A percentile compares a stretch with the other conserved stretches of the same genome.
phyloP scores from a whole-genome alignment of 2,888 invertebrate genomes.

The Tuberolachnus salignus region DNA sequence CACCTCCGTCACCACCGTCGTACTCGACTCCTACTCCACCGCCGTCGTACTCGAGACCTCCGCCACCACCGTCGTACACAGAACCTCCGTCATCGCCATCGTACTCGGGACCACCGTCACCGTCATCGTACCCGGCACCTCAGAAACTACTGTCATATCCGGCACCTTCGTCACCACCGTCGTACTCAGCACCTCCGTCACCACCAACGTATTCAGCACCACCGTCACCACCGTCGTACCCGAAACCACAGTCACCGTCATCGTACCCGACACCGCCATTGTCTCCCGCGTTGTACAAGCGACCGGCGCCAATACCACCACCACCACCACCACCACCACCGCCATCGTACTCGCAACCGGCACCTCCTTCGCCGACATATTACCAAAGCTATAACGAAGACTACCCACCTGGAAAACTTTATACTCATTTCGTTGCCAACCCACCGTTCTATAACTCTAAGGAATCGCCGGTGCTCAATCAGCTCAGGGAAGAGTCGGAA shows the following conservation, averaged over 20 bases:
- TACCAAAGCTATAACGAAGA: constrained; percentile 10
- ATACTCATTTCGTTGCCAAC: constrained; percentile 42
- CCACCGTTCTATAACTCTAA: constrained; percentile 64
- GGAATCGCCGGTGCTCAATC: constrained; percentile 62
- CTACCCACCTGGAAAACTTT: constrained; percentile 59
- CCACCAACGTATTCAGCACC: background rate
- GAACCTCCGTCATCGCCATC: background rate
- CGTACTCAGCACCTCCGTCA: background rate
- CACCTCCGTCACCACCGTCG: background rate
- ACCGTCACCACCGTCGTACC: background rate
- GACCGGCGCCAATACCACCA: background rate
- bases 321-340: background rate
- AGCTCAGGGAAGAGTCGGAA: constrained; percentile 63
- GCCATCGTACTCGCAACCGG: constrained; percentile 12
- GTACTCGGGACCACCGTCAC: background rate
- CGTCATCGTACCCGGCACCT: background rate
- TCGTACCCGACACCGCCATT: constrained; percentile 13
- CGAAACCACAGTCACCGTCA: background rate
- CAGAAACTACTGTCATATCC: background rate
- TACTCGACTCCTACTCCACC: constrained; percentile 11
- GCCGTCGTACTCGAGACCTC: constrained; percentile 1
- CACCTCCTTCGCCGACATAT: constrained; percentile 17
- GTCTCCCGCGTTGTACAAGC: constrained; percentile 11
- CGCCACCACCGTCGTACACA: background rate
- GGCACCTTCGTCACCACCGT: background rate